Percentiles rank a stretch among this genome's conserved stretches.
These are phyloP conservation scores for Drosophila glabriapex DNA, from an alignment of 2,888 invertebrate genomes.

Conservation along the genomic window DNA sequence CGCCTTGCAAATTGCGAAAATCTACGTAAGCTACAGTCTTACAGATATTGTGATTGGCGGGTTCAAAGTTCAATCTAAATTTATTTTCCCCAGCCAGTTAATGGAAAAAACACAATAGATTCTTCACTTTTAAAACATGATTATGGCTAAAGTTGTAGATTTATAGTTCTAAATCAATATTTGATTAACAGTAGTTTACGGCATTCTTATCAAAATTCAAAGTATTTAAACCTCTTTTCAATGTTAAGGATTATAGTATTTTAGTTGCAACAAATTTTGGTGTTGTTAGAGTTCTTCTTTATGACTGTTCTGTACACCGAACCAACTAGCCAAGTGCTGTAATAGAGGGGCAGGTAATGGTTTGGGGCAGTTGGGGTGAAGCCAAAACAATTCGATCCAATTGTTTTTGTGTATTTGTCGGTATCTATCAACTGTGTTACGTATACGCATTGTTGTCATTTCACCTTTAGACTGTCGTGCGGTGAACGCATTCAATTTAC, in stretches of 20 bases:
- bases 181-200: not conserved
- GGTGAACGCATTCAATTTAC: conserved; percentile 42
- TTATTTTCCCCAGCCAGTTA: not conserved
- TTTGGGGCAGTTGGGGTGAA: not conserved
- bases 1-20: not conserved
- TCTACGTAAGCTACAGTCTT: not conserved
- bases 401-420: conserved; percentile 1
- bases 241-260: not conserved
- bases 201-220: not conserved
- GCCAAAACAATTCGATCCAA: conserved; percentile 42
- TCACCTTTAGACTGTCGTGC: conserved; percentile 14
- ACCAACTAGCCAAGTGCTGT: not conserved
- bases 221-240: not conserved
- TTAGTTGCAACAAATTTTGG: not conserved
- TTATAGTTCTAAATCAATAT: not conserved
- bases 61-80: not conserved
- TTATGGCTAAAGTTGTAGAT: not conserved
- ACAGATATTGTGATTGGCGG: not conserved
- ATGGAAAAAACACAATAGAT: not conserved
- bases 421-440: conserved; percentile 56
- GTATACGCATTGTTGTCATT: conserved; percentile 51
- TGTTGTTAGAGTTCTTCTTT: not conserved
- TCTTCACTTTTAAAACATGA: not conserved
- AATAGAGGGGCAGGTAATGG: not conserved
- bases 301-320: not conserved